Conservation (phyloP, 2,113 vertebrate genomes). For the Amblyornis subalaris region DNA sequence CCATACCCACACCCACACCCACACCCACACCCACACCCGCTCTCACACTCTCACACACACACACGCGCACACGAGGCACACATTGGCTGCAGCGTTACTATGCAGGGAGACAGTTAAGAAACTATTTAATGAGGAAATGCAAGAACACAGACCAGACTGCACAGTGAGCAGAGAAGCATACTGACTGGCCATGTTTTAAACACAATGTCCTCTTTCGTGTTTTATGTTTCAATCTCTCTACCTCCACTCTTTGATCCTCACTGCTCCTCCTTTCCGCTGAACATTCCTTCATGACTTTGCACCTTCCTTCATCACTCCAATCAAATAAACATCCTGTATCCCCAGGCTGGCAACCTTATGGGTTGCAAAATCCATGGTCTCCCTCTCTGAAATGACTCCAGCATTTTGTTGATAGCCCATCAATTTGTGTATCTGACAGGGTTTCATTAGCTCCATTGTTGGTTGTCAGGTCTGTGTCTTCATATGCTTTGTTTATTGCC, state of each 20-base stretch:
- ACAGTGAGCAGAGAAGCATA: background rate
- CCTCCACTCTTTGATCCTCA: accelerated
- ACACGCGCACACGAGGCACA: accelerated
- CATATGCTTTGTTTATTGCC: background rate
- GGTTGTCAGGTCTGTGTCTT: background rate
- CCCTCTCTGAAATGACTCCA: background rate
- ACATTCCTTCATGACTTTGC: background rate
- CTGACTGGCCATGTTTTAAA: background rate
- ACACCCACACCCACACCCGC: too few species aligned
- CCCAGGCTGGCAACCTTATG: accelerated
- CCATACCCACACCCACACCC: too few species aligned
- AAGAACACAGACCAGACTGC: background rate
- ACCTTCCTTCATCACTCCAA: too few species aligned
- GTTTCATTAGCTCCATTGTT: background rate
- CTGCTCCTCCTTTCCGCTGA: accelerated
- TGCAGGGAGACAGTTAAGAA: background rate
- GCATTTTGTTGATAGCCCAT: background rate
- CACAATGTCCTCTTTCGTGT: background rate
- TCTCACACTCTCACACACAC: too few species aligned
- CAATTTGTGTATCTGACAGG: background rate
- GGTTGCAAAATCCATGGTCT: background rate
- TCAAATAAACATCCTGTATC: background rate
- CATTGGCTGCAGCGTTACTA: background rate
- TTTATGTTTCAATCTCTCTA: background rate
- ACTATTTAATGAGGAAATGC: background rate